Base-by-base conservation (phyloP, 2,797 vertebrate genomes). In the Phataginus tetradactyla region DNA sequence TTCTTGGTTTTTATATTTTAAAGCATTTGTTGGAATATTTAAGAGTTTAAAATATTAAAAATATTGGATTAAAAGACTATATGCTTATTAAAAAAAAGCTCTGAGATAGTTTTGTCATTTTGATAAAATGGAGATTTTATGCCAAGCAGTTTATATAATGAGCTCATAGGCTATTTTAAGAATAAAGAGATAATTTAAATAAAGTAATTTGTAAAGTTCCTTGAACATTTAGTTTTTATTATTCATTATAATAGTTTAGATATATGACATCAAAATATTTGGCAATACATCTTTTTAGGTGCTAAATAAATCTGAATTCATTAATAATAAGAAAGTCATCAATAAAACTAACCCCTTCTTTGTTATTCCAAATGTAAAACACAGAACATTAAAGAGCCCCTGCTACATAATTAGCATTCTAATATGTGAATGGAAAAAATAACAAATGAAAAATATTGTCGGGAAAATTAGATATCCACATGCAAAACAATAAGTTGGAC, bases 11-110 rank as follows among this genome's bases (percentile, higher is more conserved):
- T 92, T 85, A 45, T 87, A 71, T 90, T 94, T 93, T 81, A 88
- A 93, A 87, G 51, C 11, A 61, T 91, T 90, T 91, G 42, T 83
- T 63, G 21, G 34, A 85, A 78, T 91, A 96, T 89, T 81, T 79
- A 75, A 91, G 86, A 86, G 51, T 81, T 96, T 4, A 51, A 85
- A 91, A 68, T 91, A 95, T 87, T 94, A 95, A 86, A 93, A 79
- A 72, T 94, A 45, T 74, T 34, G 25, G 69, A 29, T 93, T 85
- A 86, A 49, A 53, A 42, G 79, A 75, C 25, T 63, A 77, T 55
- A 14, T 92, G 68, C 39, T 86, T 91, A 66, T 45, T 39, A 39
- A 39, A 39, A 39, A 39, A 66, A 6, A 85, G 21, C 45, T 94
- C 32, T 68, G 42, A 90, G 39, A 75, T 68, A 34, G 25, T 80